These are phyloP conservation scores for Thysanoteuthis rhombus DNA, from an alignment of 2,888 invertebrate genomes.

Conservation along the genomic window DNA sequence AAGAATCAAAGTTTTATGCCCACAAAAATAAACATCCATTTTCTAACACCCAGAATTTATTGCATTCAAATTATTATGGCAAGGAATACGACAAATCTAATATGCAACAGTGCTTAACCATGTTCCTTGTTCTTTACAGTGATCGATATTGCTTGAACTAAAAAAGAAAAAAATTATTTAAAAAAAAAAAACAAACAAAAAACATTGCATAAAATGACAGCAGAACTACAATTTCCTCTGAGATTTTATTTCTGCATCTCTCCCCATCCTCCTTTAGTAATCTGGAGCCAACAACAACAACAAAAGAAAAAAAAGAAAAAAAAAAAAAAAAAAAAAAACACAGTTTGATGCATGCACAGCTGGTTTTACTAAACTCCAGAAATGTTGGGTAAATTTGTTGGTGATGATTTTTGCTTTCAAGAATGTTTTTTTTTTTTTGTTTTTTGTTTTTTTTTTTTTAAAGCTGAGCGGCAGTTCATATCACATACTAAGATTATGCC, in stretches of 20 bases:
- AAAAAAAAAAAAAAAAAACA: too few relatives aligned
- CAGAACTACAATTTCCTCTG: not conserved
- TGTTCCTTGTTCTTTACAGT: too few relatives aligned
- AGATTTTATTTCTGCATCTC: not conserved
- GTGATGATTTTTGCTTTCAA: not conserved
- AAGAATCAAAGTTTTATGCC: too few relatives aligned
- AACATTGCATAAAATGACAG: not conserved
- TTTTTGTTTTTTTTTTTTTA: not conserved
- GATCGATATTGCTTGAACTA: not conserved
- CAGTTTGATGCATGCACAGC: not conserved
- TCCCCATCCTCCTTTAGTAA: not conserved
- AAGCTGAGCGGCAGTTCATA: not conserved
- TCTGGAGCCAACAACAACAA: too few relatives aligned
- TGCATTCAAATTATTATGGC: too few relatives aligned
- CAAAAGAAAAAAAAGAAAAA: not conserved
- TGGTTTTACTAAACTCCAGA: not conserved
- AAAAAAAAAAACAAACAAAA: too few relatives aligned
- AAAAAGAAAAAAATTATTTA: not conserved
- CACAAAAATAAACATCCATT: too few relatives aligned
- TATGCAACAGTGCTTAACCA: too few relatives aligned
- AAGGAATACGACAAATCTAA: too few relatives aligned
- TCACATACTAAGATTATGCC: not conserved
- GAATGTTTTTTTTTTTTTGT: not conserved
- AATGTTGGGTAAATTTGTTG: not conserved
- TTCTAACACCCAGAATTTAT: too few relatives aligned